Conservation (phyloP, 2,113 vertebrate species). For the Salminus brasiliensis region DNA sequence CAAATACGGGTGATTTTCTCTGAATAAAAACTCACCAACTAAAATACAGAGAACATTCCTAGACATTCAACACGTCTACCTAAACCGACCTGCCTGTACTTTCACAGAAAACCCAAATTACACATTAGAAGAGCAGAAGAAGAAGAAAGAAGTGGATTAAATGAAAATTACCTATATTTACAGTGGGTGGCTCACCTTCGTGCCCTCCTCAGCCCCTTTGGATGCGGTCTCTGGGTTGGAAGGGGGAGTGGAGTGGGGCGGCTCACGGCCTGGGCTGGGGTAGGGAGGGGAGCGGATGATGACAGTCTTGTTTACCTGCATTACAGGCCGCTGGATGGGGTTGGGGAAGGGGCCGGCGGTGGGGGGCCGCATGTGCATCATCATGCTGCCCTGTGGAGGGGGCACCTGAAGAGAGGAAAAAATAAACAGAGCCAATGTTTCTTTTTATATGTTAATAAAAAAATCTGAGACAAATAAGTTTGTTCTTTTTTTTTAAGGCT, state of each 20-base stretch:
- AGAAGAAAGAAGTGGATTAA: slow-evolving; percentile 57
- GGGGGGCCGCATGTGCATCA: slow-evolving; percentile 83
- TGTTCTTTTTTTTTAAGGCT: no score
- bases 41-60: no score
- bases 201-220: slow-evolving; percentile 80
- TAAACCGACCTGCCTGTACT: no score
- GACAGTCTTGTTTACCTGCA: slow-evolving; percentile 82
- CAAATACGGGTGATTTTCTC: no score
- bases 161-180: slow-evolving; percentile 79
- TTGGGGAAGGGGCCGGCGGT: slow-evolving; percentile 79
- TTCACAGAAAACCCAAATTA: no score
- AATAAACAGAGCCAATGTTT: not conserved
- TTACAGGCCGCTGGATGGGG: slow-evolving; percentile 82
- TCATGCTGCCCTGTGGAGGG: slow-evolving; percentile 77
- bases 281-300: slow-evolving; percentile 79
- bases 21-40: no score
- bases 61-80: no score
- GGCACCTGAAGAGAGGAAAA: slow-evolving; percentile 61
- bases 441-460: no score
- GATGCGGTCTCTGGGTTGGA: slow-evolving; percentile 70
- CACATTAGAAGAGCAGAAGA: slow-evolving; percentile 45
- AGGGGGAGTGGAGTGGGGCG: slow-evolving; percentile 70
- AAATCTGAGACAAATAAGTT: no score
- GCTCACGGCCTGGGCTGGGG: slow-evolving; percentile 71
- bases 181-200: slow-evolving; percentile 85